Conservation (phyloP, 2,797 vertebrate species). For the Sparidentex hasta region DNA sequence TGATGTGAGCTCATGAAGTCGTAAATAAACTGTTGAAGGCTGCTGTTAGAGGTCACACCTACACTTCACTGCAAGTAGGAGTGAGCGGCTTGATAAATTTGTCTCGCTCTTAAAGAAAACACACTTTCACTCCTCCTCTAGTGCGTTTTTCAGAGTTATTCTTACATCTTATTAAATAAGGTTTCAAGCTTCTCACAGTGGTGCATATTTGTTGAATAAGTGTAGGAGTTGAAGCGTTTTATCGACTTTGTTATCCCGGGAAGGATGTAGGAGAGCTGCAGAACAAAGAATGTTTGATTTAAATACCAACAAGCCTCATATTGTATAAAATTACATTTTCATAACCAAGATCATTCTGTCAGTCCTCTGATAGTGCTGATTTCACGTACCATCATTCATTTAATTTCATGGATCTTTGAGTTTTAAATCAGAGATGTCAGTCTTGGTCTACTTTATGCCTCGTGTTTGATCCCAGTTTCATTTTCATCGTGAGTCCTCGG, state of each 20-base stretch:
- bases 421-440: not conserved
- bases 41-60: conserved; percentile 32
- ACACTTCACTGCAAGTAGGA: conserved; percentile 14
- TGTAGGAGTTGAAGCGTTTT: not conserved
- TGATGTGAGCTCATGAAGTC: not conserved
- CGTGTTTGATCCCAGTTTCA: not conserved
- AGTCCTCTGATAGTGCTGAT: not conserved
- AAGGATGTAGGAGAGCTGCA: not conserved
- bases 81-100: conserved; percentile 1
- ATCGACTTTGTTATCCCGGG: not conserved
- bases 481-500: not conserved
- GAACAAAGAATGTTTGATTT: not conserved
- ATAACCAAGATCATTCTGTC: not conserved
- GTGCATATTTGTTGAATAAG: not conserved
- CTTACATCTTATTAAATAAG: conserved; percentile 4
- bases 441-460: not conserved
- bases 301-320: not conserved
- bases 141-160: not conserved
- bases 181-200: not conserved
- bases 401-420: not conserved
- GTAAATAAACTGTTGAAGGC: conserved; percentile 2
- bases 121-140: not conserved
- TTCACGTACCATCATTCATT: not conserved
- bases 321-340: no score
- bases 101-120: conserved; percentile 10